phyloP scores from a whole-genome alignment of 2,797 vertebrate species.

The Aldrovandia affinis region DNA sequence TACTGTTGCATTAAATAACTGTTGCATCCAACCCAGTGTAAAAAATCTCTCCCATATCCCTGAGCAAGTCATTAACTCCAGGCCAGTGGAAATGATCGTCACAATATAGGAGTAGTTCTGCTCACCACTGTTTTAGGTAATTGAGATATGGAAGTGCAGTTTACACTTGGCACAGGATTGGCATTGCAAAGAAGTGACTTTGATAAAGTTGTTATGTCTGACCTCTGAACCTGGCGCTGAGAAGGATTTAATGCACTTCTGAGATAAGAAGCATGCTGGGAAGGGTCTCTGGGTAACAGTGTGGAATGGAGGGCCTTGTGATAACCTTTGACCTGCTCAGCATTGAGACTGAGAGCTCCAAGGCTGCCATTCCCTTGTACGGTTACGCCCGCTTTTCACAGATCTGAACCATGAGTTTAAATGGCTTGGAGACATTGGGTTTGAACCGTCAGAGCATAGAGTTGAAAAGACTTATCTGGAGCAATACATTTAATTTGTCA shows the following conservation, averaged over 20 bases:
- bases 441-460: no score
- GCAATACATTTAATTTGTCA: neutral
- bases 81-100: no score
- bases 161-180: neutral
- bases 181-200: constrained; percentile 1
- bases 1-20: no score
- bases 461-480: no score
- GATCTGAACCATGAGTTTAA: no score
- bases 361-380: neutral
- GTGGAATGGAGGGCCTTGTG: neutral
- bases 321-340: neutral
- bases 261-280: neutral
- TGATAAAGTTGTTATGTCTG: constrained; percentile 5
- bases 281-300: neutral
- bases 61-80: neutral
- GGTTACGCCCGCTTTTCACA: neutral
- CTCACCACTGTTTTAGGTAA: neutral
- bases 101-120: neutral
- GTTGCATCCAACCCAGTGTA: neutral
- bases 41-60: neutral
- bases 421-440: no score
- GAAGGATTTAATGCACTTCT: neutral
- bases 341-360: neutral
- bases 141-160: neutral
- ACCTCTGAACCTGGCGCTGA: neutral